Evolutionary conservation across 2,888 invertebrate genomes (phyloP).

Genomic region (Agrotis puta): DNA sequence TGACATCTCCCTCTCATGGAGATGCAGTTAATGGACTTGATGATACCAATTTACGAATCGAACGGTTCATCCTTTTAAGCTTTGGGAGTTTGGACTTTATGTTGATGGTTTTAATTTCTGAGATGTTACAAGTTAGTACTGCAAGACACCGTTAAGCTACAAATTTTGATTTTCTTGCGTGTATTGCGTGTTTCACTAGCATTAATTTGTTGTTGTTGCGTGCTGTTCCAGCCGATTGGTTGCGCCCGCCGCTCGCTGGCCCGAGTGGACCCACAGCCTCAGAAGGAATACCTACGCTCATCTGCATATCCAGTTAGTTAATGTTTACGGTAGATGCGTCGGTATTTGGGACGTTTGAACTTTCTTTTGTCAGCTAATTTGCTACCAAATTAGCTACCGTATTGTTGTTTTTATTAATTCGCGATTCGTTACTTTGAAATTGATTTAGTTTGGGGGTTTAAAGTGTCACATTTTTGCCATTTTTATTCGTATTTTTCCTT

Average conservation of each 20-base stretch:
- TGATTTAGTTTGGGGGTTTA: conserved; percentile 13
- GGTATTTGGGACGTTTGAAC: conserved; percentile 76
- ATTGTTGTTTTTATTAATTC: conserved; percentile 23
- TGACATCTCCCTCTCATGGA: too few relatives aligned
- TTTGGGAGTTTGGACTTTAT: conserved; percentile 36
- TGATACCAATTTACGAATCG: conserved; percentile 44
- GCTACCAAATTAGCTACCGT: conserved; percentile 54
- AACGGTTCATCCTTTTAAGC: conserved; percentile 44
- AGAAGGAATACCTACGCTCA: conserved; percentile 70
- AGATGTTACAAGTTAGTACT: conserved; percentile 22
- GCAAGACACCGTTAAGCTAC: conserved; percentile 71
- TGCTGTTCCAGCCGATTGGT: conserved; percentile 80
- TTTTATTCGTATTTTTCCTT: neutral
- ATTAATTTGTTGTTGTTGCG: conserved; percentile 75
- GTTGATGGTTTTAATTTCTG: conserved; percentile 25
- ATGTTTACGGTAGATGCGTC: conserved; percentile 72
- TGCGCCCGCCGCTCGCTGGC: conserved; percentile 68
- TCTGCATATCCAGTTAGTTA: conserved; percentile 76
- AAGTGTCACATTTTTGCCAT: neutral
- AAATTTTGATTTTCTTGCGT: conserved; percentile 70
- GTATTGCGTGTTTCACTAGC: conserved; percentile 75
- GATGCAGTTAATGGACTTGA: conserved; percentile 45
- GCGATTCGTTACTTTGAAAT: conserved; percentile 18
- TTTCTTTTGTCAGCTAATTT: conserved; percentile 66
- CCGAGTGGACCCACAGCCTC: conserved; percentile 73